Evolutionary conservation across 2,797 vertebrate species (phyloP), one percentile per base, ranked within the genome.

Genomic region (Trachops cirrhosus): DNA sequence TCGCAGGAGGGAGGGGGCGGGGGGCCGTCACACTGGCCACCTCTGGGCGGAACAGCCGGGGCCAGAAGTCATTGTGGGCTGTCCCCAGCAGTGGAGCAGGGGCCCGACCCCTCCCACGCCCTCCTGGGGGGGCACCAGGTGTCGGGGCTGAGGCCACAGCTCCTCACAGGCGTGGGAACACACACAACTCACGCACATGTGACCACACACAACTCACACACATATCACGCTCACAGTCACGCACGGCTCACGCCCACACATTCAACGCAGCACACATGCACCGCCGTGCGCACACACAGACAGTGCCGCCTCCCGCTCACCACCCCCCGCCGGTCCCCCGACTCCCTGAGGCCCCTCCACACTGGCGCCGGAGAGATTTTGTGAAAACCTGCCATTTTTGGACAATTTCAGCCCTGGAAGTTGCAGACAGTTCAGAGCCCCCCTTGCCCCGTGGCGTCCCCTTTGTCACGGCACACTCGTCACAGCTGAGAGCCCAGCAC

Each of bases 291-390:
- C 50, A 71, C 90, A 64, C 37, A 34, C 4, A 22, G 34, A 12
- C 9, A 18, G 9, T 10, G 4, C 1, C 8, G 3, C 22, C 46
- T 64, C 71, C 24, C 21, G 19, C 6, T 6, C 5, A 0, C 14
- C 21, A 14, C 19, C 15, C 11, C 32, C 12, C 0, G 3, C 2
- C 4, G 6, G 12, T n/a, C 16, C 64, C 8, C 5, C 0, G 2
- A 37, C 7, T 0, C 44, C 19, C 14, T 11, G 22, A 44, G 22
- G 37, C 71, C 37, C 4, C 57, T 57, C 14, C 15, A n/a, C n/a
- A 29, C 48, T 32, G 46, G n/a, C 52, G 34, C 29, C 64, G 1
- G 16, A 50, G 52, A 32, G 39, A 48, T 24, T 34, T 22, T 39
- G 37, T 12, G 4, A 74, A 48, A 21, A 46, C 8, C 24, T 44